A percentile compares a stretch with the other conserved stretches of the same genome.
Evolutionary conservation across 2,888 invertebrate genomes (phyloP).

Genomic region (Stramonita haemastoma): DNA sequence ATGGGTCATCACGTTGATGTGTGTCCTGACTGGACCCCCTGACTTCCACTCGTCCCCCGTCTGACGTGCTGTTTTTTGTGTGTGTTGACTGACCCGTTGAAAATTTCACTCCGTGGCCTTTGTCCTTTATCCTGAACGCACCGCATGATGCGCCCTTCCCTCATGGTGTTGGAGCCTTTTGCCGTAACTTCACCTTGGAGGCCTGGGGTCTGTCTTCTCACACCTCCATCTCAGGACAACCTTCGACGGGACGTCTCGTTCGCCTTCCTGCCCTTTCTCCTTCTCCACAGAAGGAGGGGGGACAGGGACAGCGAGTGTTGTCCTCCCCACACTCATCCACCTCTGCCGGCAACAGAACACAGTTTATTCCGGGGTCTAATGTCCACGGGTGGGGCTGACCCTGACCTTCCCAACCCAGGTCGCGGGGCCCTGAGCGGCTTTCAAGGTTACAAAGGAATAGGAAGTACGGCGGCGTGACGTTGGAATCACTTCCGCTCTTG

Average conservation of each 20-base stretch:
- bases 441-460: slow-evolving; percentile 53
- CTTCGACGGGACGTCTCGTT: not conserved
- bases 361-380: slow-evolving; percentile 42
- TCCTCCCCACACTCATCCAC: slow-evolving; percentile 4
- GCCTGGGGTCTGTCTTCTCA: not conserved
- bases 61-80: too few species aligned
- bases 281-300: not conserved
- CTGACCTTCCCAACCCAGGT: not conserved
- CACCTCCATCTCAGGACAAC: slow-evolving; percentile 41
- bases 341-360: slow-evolving; percentile 42
- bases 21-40: too few species aligned
- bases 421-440: slow-evolving; percentile 42
- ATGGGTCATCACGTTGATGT: too few species aligned
- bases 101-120: slow-evolving; percentile 33
- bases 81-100: too few species aligned
- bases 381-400: not conserved
- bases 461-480: slow-evolving; percentile 49
- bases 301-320: not conserved
- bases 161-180: slow-evolving; percentile 45
- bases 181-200: slow-evolving; percentile 51
- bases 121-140: slow-evolving; percentile 67
- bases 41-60: too few species aligned
- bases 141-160: slow-evolving; percentile 64
- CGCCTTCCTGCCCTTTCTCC: not conserved
- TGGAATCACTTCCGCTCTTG: slow-evolving; percentile 21